A percentile compares a stretch with the other conserved stretches of the same genome.
phyloP scores from a whole-genome alignment of 1,140 invertebrate genomes.

The Aphelenchoides besseyi region DNA sequence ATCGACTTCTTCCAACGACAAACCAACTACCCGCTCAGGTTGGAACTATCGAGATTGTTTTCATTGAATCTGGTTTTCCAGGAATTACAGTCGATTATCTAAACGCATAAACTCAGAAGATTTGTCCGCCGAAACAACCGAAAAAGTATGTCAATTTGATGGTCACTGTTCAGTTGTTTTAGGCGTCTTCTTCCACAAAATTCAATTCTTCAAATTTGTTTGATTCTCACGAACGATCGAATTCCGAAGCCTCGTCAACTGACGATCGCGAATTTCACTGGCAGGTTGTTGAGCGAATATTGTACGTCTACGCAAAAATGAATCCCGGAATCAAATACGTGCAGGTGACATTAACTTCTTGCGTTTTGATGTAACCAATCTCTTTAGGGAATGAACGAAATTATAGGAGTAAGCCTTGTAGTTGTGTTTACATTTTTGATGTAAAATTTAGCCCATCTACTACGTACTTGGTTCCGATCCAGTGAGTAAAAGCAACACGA shows the following conservation, averaged over 20 bases:
- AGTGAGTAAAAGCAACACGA: conserved; percentile 74
- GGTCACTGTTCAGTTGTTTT: conserved; percentile 15
- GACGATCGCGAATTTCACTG: conserved; percentile 59
- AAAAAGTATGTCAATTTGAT: conserved; percentile 23
- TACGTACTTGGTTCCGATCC: conserved; percentile 90
- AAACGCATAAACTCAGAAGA: conserved; percentile 33
- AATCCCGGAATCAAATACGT: conserved; percentile 96
- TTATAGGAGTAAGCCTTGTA: no score
- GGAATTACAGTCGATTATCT: conserved; percentile 16
- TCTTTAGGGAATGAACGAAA: conserved; percentile 90
- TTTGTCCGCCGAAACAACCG: conserved; percentile 35
- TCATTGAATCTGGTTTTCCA: background rate
- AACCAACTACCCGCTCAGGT: conserved; percentile 63
- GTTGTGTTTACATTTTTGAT: no score
- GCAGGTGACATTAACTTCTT: conserved; percentile 69
- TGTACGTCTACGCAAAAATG: conserved; percentile 94
- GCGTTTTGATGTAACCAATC: background rate
- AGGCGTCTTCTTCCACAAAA: conserved; percentile 9
- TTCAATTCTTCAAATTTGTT: conserved; percentile 20
- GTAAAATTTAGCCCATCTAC: conserved; percentile 95
- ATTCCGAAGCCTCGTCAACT: conserved; percentile 14
- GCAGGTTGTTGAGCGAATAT: conserved; percentile 93
- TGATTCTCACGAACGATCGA: background rate
- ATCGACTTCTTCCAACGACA: conserved; percentile 66
- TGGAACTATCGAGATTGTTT: background rate